Evolutionary conservation across 2,797 vertebrate genomes (phyloP), one percentile per base, ranked within the genome.

Genomic region (Crypturellus tataupa): DNA sequence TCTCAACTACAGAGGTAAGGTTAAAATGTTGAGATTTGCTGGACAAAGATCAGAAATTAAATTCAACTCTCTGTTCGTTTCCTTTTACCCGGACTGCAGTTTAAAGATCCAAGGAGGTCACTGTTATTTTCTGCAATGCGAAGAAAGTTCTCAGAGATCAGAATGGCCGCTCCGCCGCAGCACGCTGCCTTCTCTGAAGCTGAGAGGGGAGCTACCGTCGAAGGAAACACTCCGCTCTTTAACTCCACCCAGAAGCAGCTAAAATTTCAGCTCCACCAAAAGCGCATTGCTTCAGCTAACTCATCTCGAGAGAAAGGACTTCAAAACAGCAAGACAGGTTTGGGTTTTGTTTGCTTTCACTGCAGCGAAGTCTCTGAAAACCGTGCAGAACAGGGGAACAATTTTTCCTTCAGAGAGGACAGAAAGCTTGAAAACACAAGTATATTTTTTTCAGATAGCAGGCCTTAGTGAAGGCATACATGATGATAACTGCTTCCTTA

Each of bases 41-140:
- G 93, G 82, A 92, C 91, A 95, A 93, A 91, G 94, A 96, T 91
- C 87, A 96, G 95, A 94, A 94, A 94, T 92, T 85, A 93, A 94
- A 95, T 96, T 92, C 85, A 84, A 80, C 76, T 95, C 47, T 89
- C 67, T 67, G 73, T 90, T 96, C 63, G 88, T 94, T 95, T 96
- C 51, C 72, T 93, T 96, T 95, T 90, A 94, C 79, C 81, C 75
- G 90, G 85, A 77, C 77, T 92, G 78, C 59, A 90, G 71, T 91
- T 95, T 91, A 94, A 91, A 89, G 92, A 95, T 92, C 68, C 49
- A 53, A 87, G 82, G 79, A 90, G 87, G 79, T 95, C 84, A 93
- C 0, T 2, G 63, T 86, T 96, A 95, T 95, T 96, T 95, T 95
- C 85, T 92, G 80, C 88, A 96, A 94, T 84, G 31, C 82, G 77